Base-by-base conservation (phyloP, 2,797 vertebrate species). In the Muraenolepis orangiensis region DNA sequence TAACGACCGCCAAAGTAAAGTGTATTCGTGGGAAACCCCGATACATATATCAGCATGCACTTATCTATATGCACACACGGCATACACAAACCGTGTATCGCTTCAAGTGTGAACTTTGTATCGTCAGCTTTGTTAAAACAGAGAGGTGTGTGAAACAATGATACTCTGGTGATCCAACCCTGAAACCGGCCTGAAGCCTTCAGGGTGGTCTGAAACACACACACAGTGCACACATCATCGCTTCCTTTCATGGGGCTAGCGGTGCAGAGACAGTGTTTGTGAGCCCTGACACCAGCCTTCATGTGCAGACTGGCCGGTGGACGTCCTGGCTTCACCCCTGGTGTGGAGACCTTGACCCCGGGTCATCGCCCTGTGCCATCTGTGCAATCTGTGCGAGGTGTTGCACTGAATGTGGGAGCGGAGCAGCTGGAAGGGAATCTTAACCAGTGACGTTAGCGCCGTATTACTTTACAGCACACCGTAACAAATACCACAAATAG, bases 401-500 rank as follows among this genome's bases (percentile, higher is more conserved):
- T 34, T 79, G 67, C 76, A 85, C 66, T 23, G 74, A 38, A 76
- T 82, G 80, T 73, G 86, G 83, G 80, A 74, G 72, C 57, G 57
- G 87, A 90, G 90, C 88, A 87, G 84, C 74, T 85, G 77, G 69
- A 76, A 81, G 84, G 80, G 77, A 82, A 82, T 84, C 82, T 85
- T 87, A 81, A 87, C 83, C 87, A 84, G n/a, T 85, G 74, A 70
- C 38, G 23, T 64, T 64, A 1, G 12, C 12, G 57, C n/a, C 26
- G 10, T 64, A 46, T 16, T 64, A 11, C 26, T 64, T 11, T 10
- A 10, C n/a, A n/a, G 26, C 20, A 57, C 20, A 23, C 20, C 3
- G 5, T 20, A 51, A 7, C 1, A 42, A 14, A 42, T 2, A 57
- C 6, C 32, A 8, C 8, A 34, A 57, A 57, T 10, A n/a, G 51